Evolutionary conservation across 2,797 vertebrate genomes (phyloP), one percentile per base, ranked within the genome.

Genomic region (Lacerta bilineata): DNA sequence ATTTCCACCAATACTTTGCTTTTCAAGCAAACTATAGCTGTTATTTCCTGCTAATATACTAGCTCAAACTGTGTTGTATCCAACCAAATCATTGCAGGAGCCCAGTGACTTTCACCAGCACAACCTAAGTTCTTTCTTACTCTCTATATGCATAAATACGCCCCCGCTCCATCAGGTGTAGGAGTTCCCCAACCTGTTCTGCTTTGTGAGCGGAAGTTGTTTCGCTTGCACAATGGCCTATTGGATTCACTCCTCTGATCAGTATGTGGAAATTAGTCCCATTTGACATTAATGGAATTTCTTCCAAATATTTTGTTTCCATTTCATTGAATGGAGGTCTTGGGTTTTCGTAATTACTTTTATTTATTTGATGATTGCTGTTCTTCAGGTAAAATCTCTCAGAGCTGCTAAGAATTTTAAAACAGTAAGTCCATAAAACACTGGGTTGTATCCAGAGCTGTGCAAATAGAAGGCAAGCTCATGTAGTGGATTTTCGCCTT

Each of bases 1-100:
- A 71, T n/a, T 80, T 91, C 10, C 61, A 91, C 81, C 90, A 50
- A 59, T 84, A 20, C 46, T 11, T 43, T 50, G 71, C 85, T 92
- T 39, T 66, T 81, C 88, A 86, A 85, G 90, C 46, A 46, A 87
- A 36, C 2, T 71, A 86, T 80, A 11, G 17, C 59, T 20, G 36
- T 29, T 76, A 39, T 41, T 20, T 76, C 15, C 3, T n/a, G 36
- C 10, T 27, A 46, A 46, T 27, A 20, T 3, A 27, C 8, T 77
- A 29, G 75, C 23, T 50, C 27, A 15, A 29, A 29, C 76, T 15
- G 25, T 50, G 13, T 29, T 78, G 18, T 18, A 64, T 64, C 61
- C 61, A 23, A 64, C 61, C 20, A 64, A 23, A 55, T 55, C 50
- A 55, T 55, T 55, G 50, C 13, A 55, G 50, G 50, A 55, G 13